Evolutionary conservation across 2,888 invertebrate genomes (phyloP).

Genomic region (Sthenelais limicola): DNA sequence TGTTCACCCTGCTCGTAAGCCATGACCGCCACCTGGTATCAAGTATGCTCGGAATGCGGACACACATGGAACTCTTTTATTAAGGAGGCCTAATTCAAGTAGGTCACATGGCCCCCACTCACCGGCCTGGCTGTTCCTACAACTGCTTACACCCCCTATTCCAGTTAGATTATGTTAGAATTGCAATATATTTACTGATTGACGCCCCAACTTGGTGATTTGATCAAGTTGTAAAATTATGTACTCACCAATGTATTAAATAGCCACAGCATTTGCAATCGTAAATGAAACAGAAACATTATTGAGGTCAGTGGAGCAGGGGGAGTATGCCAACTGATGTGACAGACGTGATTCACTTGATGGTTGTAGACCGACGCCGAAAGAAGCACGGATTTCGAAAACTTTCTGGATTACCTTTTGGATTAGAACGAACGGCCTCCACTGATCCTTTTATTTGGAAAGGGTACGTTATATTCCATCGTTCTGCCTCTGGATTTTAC

Average conservation of each 20-base stretch:
- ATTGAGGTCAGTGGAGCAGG: neutral
- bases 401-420: conserved; percentile 6
- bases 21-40: too few species aligned
- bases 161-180: too few species aligned
- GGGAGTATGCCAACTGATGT: neutral
- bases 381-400: neutral
- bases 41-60: too few species aligned
- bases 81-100: neutral
- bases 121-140: conserved; percentile 3
- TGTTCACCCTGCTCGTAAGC: too few species aligned
- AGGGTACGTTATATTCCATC: neutral
- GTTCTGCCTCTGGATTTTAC: neutral
- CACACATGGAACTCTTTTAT: neutral
- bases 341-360: conserved; percentile 25
- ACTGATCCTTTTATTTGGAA: neutral
- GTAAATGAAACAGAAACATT: neutral
- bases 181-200: too few species aligned
- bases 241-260: too few species aligned
- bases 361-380: neutral
- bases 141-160: neutral
- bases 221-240: too few species aligned
- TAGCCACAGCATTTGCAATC: too few species aligned
- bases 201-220: too few species aligned
- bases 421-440: neutral
- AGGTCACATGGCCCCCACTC: conserved; percentile 11